Conservation (phyloP, 2,888 invertebrate genomes). For the Stegophylla sp. region DNA sequence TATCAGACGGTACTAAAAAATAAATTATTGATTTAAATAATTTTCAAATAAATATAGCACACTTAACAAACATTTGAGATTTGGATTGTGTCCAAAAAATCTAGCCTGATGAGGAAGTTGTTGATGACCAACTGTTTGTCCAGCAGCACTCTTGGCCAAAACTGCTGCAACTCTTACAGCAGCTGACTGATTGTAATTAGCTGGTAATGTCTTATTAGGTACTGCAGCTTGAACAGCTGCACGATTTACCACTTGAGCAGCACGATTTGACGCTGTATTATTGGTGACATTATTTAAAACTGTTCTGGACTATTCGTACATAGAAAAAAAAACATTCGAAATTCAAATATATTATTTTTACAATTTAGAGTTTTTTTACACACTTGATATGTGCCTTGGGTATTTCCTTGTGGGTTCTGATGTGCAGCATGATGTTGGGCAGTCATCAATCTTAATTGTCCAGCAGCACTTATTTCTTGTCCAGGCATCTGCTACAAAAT, state of each 20-base stretch:
- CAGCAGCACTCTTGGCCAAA: constrained; percentile 63
- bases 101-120: constrained; percentile 72
- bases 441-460: constrained; percentile 76
- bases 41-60: not conserved
- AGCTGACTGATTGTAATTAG: constrained; percentile 61
- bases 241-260: constrained; percentile 56
- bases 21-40: not conserved
- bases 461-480: constrained; percentile 66
- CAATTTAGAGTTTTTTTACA: not conserved
- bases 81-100: constrained; percentile 93
- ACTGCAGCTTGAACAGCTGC: constrained; percentile 39
- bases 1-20: constrained; percentile 76
- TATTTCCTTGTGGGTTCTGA: constrained; percentile 64
- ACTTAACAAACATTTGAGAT: constrained; percentile 72
- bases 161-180: constrained; percentile 63
- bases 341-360: not conserved
- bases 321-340: not conserved
- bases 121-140: constrained; percentile 67
- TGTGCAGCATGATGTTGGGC: constrained; percentile 77
- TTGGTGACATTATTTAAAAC: constrained; percentile 62
- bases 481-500: constrained; percentile 55
- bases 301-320: constrained; percentile 60
- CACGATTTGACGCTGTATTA: constrained; percentile 55
- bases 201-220: constrained; percentile 50
- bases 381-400: constrained; percentile 60